These are phyloP conservation scores for Opisthograptis luteolata DNA, from an alignment of 2,888 invertebrate genomes.

Conservation along the genomic window DNA sequence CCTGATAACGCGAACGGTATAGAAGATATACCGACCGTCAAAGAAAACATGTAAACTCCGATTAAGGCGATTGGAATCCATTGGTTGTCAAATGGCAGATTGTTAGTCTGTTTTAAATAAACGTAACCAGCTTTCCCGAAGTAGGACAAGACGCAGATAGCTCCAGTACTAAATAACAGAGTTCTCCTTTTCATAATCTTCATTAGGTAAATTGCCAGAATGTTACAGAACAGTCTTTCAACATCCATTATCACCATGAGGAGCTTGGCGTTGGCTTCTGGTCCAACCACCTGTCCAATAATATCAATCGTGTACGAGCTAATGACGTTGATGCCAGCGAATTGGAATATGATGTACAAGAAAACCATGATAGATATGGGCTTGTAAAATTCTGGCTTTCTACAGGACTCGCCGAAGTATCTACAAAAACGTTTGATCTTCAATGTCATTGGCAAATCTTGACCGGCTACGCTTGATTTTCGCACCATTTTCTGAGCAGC, in stretches of 20 bases:
- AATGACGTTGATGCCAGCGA: slow-evolving; percentile 88
- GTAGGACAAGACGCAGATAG: slow-evolving; percentile 84
- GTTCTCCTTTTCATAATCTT: slow-evolving; percentile 85
- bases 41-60: slow-evolving; percentile 82
- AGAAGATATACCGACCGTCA: slow-evolving; percentile 86
- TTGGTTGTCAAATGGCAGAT: slow-evolving; percentile 62
- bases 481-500: slow-evolving; percentile 64
- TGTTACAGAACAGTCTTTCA: slow-evolving; percentile 85
- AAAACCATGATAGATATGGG: slow-evolving; percentile 85
- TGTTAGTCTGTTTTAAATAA: slow-evolving; percentile 59
- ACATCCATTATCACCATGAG: slow-evolving; percentile 87
- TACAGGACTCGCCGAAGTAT: slow-evolving; percentile 57
- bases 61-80: slow-evolving; percentile 80
- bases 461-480: slow-evolving; percentile 60
- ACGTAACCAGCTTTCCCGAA: slow-evolving; percentile 79
- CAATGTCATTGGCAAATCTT: slow-evolving; percentile 47
- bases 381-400: slow-evolving; percentile 83
- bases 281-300: slow-evolving; percentile 84
- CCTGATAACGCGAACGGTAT: slow-evolving; percentile 89
- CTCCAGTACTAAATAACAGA: slow-evolving; percentile 84
- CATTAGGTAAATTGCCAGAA: slow-evolving; percentile 85
- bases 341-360: slow-evolving; percentile 87
- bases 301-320: slow-evolving; percentile 88
- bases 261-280: slow-evolving; percentile 84
- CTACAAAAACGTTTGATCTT: slow-evolving; percentile 51